Evolutionary conservation across 2,888 invertebrate species (phyloP).

Genomic region (Epirrhoe tristata): DNA sequence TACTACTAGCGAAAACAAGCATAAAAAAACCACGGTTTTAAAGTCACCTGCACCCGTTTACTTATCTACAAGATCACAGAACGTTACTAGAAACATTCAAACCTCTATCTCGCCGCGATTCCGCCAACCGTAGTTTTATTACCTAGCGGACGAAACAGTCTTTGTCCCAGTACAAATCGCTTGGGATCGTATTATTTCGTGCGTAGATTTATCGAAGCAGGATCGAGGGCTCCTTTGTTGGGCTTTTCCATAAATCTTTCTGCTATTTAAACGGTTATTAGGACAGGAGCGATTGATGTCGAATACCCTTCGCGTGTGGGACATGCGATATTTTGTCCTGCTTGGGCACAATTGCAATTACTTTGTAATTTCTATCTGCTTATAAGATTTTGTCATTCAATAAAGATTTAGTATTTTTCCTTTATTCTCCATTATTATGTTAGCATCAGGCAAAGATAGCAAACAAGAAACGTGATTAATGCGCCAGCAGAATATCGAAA

Average conservation of each 20-base stretch:
- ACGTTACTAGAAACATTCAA: conserved; percentile 14
- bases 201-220: conserved; percentile 80
- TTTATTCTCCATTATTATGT: conserved; percentile 1
- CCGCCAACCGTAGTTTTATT: conserved; percentile 66
- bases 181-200: conserved; percentile 80
- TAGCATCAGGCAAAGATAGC: conserved; percentile 5
- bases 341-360: conserved; percentile 25
- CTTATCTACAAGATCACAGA: conserved; percentile 13
- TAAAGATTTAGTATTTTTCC: neutral
- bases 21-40: neutral
- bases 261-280: conserved; percentile 83
- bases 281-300: conserved; percentile 78
- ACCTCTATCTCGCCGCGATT: conserved; percentile 19
- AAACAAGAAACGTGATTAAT: conserved; percentile 57
- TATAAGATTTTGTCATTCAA: neutral
- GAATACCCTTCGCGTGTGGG: conserved; percentile 58
- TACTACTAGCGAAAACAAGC: neutral
- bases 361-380: neutral
- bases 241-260: conserved; percentile 80
- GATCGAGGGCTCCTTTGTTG: conserved; percentile 78
- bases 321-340: conserved; percentile 52
- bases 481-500: conserved; percentile 44
- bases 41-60: conserved; percentile 4
- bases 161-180: conserved; percentile 79
- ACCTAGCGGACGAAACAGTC: conserved; percentile 67